A percentile compares a stretch with the other conserved stretches of the same genome.
phyloP scores from a whole-genome alignment of 2,888 invertebrate species.

The Anagyrus pseudococci region DNA sequence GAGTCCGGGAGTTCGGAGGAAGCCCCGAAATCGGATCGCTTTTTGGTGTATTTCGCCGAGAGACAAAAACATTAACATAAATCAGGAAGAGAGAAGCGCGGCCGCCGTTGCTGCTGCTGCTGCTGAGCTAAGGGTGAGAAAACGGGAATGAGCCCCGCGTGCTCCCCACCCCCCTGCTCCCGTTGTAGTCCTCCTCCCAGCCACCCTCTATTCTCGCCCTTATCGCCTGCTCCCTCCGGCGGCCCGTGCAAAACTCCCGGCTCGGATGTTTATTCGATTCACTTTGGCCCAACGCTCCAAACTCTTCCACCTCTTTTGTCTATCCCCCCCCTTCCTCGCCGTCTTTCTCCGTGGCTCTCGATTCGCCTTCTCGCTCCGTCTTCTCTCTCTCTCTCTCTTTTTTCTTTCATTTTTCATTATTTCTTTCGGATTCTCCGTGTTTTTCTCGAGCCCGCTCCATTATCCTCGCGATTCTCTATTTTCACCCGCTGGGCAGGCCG shows the following conservation, averaged over 20 bases:
- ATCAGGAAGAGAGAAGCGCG: slow-evolving; percentile 51
- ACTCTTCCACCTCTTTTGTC: too few species aligned
- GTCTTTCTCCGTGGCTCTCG: slow-evolving; percentile 30
- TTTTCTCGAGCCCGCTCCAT: not conserved
- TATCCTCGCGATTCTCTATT: not conserved
- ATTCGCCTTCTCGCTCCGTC: slow-evolving; percentile 10
- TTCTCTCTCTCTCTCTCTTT: slow-evolving; percentile 39
- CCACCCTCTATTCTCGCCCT: slow-evolving; percentile 26
- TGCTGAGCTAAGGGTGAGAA: slow-evolving; percentile 48
- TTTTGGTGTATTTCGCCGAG: slow-evolving; percentile 58
- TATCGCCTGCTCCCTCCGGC: slow-evolving; percentile 32
- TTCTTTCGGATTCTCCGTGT: not conserved
- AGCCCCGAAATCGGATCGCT: slow-evolving; percentile 48
- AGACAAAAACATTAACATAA: slow-evolving; percentile 63
- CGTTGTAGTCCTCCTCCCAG: too few species aligned
- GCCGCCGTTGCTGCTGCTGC: too few species aligned
- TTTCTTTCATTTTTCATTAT: not conserved
- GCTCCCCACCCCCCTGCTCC: too few species aligned
- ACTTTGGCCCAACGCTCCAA: slow-evolving; percentile 43
- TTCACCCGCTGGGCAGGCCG: not conserved
- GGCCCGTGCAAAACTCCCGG: slow-evolving; percentile 27
- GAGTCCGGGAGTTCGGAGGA: slow-evolving; percentile 28
- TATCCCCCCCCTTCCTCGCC: slow-evolving; percentile 24
- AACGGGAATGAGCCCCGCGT: slow-evolving; percentile 47
- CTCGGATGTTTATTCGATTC: slow-evolving; percentile 59